phyloP scores from a whole-genome alignment of 2,113 vertebrate genomes.

The Pelodiscus sinensis region DNA sequence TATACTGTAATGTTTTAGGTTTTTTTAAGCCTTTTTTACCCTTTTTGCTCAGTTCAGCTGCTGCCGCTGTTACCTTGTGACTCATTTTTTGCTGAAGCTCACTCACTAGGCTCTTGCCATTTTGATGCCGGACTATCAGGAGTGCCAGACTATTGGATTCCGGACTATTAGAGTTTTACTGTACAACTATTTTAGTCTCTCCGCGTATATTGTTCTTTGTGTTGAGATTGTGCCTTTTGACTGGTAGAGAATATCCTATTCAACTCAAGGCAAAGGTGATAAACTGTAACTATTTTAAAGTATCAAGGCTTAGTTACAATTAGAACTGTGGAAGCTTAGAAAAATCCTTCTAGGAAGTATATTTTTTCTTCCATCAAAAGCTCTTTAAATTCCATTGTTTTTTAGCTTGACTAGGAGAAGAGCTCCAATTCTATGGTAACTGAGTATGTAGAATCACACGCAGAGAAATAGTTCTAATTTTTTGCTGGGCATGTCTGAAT shows the following conservation, averaged over 20 bases:
- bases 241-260: background rate
- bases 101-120: no score
- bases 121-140: no score
- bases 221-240: background rate
- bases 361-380: background rate
- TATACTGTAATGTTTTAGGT: no score
- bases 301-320: background rate
- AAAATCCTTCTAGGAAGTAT: background rate
- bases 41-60: no score
- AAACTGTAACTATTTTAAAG: background rate
- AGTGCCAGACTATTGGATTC: no score
- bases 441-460: background rate
- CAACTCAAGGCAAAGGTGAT: background rate
- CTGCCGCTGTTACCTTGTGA: no score
- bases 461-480: slow-evolving; percentile 14
- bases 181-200: background rate
- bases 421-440: background rate
- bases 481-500: slow-evolving; percentile 18
- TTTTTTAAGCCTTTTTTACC: no score
- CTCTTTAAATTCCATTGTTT: background rate
- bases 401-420: background rate
- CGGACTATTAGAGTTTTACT: no score
- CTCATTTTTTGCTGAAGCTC: no score
- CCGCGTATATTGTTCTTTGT: background rate
- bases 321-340: background rate